Evolutionary conservation across 2,797 vertebrate species (phyloP), one percentile per base, ranked within the genome.

Genomic region (Pyrocephalus nanus): DNA sequence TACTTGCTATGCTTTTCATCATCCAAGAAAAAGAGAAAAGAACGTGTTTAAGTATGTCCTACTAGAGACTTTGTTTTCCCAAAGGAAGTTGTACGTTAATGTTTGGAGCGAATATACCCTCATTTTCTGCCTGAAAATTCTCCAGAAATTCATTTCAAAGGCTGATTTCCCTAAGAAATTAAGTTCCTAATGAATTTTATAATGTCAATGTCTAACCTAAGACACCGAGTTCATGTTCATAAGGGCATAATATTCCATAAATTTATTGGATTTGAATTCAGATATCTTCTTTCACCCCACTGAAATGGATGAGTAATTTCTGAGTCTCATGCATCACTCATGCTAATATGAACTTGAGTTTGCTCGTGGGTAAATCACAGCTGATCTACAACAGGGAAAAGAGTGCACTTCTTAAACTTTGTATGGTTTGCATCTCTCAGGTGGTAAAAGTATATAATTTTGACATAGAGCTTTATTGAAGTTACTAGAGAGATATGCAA

Each of bases 281-380:
- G 21, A 57, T 58, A 38, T 45, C 10, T 67, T 51, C 26, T 72
- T 61, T 22, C 1, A 1, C 5, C 1, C 1, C 2, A 1, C 34
- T 42, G 5, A 48, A 81, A 69, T 22, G 17, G 13, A 40, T 43
- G 5, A 91, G 9, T 60, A 67, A 34, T 65, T 89, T 55, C 58
- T 78, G 19, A n/a, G 34, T 78, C 32, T 22, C n/a, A n/a, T n/a
- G 11, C 16, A 25, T 74, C 64, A 77, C n/a, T 77, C 8, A 11
- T 2, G 1, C 38, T 80, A 76, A 54, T 30, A 54, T 45, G 25
- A 83, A 26, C 8, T 20, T 48, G 17, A 57, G 16, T 57, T 67
- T 85, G 26, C 17, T 27, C 62, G 7, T 25, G 26, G 57, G 18
- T 36, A 82, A 78, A 45, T 11, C 7, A 79, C 76, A 88, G 70